These are phyloP conservation scores for Acholoe squamosa DNA, from an alignment of 2,888 invertebrate genomes.

Conservation along the genomic window DNA sequence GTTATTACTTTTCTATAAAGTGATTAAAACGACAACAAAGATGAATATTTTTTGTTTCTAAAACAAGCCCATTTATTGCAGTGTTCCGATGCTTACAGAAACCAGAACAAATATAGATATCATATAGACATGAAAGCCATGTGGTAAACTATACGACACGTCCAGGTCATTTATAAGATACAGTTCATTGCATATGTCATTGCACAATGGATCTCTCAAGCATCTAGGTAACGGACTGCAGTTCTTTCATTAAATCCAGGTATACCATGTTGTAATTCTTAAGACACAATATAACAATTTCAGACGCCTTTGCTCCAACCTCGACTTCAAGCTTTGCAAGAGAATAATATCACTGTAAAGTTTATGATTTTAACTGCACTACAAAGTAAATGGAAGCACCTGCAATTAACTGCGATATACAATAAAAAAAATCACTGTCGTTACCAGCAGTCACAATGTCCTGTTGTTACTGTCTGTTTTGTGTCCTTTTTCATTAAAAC, in stretches of 20 bases:
- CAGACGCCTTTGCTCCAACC: conserved; percentile 50
- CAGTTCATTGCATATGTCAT: conserved; percentile 57
- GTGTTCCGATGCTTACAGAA: conserved; percentile 62
- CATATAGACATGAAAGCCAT: conserved; percentile 62
- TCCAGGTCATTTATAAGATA: conserved; percentile 30
- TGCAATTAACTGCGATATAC: conserved; percentile 38
- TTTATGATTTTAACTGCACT: conserved; percentile 48
- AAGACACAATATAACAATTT: conserved; percentile 55
- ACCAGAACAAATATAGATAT: conserved; percentile 61
- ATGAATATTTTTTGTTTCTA: conserved; percentile 22
- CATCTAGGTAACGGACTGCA: conserved; percentile 52
- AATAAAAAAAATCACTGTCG: conserved; percentile 45
- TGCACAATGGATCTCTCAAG: conserved; percentile 58
- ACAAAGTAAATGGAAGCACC: conserved; percentile 58
- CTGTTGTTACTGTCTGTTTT: conserved; percentile 3
- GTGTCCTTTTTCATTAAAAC: neutral
- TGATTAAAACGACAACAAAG: neutral
- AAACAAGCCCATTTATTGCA: conserved; percentile 62
- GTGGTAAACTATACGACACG: conserved; percentile 54
- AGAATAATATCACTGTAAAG: conserved; percentile 60
- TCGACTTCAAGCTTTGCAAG: conserved; percentile 60
- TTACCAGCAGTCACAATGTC: conserved; percentile 46
- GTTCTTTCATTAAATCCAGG: conserved; percentile 40
- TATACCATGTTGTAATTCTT: conserved; percentile 44
- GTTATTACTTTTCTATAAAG: too few relatives aligned